Conservation (phyloP, 2,113 vertebrate genomes). For the Bos taurus region ARS-UCD2.0 NC_037344.1:46064001-46064500, state of each 20-base stretch:
- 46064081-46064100: accelerated
- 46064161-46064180: neutral
- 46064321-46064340: neutral
- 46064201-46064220: accelerated
- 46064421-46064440: neutral
- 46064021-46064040: neutral
- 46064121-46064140: neutral
- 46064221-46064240: neutral
- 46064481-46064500: neutral
- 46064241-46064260: neutral
- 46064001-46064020: neutral
- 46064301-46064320: neutral
- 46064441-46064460: neutral
- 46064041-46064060: neutral
- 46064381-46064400: neutral
- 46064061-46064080: neutral
- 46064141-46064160: neutral
- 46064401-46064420: neutral
- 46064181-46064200: accelerated
- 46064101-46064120: accelerated
- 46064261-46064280: accelerated
- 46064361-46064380: accelerated
- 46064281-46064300: neutral
- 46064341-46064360: neutral
- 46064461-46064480: neutral